These are phyloP conservation scores for Orchestia grillus DNA, from an alignment of 1,140 invertebrate genomes.

Conservation along the genomic window DNA sequence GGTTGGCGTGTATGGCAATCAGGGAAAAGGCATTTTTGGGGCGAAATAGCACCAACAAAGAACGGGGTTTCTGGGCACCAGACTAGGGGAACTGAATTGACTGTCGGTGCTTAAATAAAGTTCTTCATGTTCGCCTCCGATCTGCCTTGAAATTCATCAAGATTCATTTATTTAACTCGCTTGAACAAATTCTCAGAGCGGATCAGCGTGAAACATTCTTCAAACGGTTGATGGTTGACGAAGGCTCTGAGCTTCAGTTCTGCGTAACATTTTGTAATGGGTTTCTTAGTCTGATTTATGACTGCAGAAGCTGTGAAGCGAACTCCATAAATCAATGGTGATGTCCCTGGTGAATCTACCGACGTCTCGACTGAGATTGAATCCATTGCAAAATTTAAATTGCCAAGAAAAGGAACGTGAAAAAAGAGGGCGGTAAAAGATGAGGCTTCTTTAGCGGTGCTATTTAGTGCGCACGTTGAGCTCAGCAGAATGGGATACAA, in stretches of 20 bases:
- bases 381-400: neutral
- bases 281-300: neutral
- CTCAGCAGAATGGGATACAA: neutral
- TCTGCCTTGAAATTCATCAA: neutral
- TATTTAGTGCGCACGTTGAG: too few species aligned
- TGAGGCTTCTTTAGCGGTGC: neutral
- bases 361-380: neutral
- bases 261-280: constrained; percentile 34
- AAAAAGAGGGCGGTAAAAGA: neutral
- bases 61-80: neutral
- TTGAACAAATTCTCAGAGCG: neutral
- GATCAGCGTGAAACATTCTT: neutral
- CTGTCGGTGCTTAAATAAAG: neutral
- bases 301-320: neutral
- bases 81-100: neutral
- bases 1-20: too few species aligned
- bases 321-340: constrained; percentile 2
- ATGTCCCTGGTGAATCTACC: neutral
- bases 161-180: constrained; percentile 33
- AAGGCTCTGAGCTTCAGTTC: neutral
- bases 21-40: too few species aligned
- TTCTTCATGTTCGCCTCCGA: neutral
- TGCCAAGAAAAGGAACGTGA: neutral
- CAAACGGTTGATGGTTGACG: neutral
- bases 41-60: too few species aligned